Evolutionary conservation across 37 sponge, comb jelly and placozoan genomes (phyloP), one percentile per base, ranked within the genome.

Genomic region (Chondrilla cf. caribensis): DNA sequence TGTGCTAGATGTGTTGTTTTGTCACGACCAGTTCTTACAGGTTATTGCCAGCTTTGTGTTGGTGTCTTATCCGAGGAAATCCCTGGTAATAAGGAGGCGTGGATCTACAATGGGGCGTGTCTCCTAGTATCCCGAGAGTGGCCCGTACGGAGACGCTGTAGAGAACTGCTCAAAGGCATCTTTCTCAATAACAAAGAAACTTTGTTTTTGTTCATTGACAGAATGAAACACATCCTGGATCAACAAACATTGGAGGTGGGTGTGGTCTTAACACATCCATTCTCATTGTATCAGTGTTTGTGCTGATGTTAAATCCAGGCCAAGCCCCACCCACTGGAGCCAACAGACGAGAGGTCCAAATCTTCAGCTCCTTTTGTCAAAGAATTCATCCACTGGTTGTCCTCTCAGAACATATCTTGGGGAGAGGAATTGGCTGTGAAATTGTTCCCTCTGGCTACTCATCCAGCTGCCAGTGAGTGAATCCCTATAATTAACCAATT

Each of bases 381-480:
- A 43, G 41, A 58, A 22, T 85, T 76, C 33, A 0, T 88, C 32
- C 22, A 33, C n/a, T 70, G 81, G 39, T n/a, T 87, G 71, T 59
- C 71, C 70, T 78, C 83, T 29, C 78, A 84, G 55, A 70, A 38
- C 21, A 47, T 81, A 38, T 72, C 77, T 25, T 25, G 87, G 44
- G 82, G 78, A 31, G 85, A 72, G 38, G 60, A 39, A 11, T 33
- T 93, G 2, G 91, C 91, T 17, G 42, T 84, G 18, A 58, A 44
- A 8, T 42, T 59, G 19, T 62, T 93, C 18, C 78, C 78, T 21
- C 40, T 89, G 25, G 58, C 85, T 5, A 86, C 86, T 66, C 85
- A 84, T 55, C 84, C 90, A 4, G 14, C 37, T 57, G 86, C 89
- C 37, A 71, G 93, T 93, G 26, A 44, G 82, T 82, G 4, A 29